These are phyloP conservation scores for Acleris emargana DNA, from an alignment of 2,888 invertebrate species.

Conservation along the genomic window DNA sequence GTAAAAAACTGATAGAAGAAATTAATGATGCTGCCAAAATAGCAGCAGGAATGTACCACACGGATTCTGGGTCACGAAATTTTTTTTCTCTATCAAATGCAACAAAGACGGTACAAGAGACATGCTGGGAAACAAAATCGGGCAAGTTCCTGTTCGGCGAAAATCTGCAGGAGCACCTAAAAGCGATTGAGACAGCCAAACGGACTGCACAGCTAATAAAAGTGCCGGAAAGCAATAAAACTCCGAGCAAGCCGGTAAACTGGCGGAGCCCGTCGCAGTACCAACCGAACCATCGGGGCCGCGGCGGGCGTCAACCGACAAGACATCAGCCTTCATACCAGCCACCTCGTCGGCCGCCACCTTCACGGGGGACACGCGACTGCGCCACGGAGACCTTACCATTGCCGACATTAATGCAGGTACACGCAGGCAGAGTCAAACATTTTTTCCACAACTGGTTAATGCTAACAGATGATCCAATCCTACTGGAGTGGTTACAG, in stretches of 20 bases:
- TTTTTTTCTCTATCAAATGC: background rate
- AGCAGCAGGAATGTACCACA: background rate
- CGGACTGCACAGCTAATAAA: background rate
- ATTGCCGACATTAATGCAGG: constrained; percentile 17
- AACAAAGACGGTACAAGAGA: background rate
- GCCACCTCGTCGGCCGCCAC: constrained; percentile 2
- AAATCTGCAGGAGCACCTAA: background rate
- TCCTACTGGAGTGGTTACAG: constrained; percentile 27
- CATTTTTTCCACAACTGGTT: constrained; percentile 30
- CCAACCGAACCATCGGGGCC: background rate
- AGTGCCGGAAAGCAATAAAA: background rate
- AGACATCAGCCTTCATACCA: too few species aligned
- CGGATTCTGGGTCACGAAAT: background rate
- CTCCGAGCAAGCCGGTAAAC: background rate
- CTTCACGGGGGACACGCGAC: background rate
- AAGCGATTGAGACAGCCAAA: background rate
- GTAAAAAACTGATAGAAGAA: background rate
- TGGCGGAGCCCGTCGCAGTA: constrained; percentile 2
- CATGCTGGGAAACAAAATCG: background rate
- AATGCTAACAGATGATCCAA: constrained; percentile 24
- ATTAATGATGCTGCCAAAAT: constrained; percentile 1
- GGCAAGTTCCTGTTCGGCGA: background rate
- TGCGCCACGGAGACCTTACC: background rate
- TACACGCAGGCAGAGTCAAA: constrained; percentile 31
- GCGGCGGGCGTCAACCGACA: background rate